Percentiles rank a stretch among this genome's conserved stretches.
Evolutionary conservation across 2,113 vertebrate genomes (phyloP).

Genomic region (Centrocercus urophasianus): DNA sequence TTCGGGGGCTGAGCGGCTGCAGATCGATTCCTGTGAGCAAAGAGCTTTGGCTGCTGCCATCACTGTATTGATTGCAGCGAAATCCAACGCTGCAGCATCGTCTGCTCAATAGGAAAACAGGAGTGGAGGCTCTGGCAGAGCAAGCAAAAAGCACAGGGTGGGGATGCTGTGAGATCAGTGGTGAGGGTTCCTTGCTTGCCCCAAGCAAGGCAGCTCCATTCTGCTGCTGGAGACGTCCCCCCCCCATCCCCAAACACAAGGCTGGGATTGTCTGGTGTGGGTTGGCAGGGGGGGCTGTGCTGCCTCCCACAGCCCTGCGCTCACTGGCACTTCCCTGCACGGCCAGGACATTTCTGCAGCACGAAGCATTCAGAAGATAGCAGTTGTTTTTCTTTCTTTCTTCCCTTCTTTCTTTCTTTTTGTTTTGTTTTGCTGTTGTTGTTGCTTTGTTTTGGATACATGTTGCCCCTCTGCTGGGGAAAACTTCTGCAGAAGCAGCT

Average conservation of each 20-base stretch:
- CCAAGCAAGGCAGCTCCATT: neutral
- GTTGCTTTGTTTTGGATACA: neutral
- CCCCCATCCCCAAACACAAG: neutral
- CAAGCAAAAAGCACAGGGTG: accelerated
- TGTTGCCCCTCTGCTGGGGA: neutral
- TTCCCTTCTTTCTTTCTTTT: neutral
- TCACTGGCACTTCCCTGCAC: neutral
- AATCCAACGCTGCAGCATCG: accelerated
- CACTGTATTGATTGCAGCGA: accelerated
- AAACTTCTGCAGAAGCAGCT: neutral
- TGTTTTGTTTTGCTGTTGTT: too few relatives aligned
- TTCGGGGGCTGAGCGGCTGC: neutral
- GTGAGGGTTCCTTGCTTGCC: neutral
- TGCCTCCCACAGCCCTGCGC: neutral
- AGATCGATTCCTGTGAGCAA: accelerated
- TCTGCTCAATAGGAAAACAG: accelerated
- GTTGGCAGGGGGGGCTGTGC: too few relatives aligned
- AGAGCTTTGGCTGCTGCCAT: accelerated
- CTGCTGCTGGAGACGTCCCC: neutral
- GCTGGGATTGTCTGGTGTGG: neutral
- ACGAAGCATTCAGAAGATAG: neutral
- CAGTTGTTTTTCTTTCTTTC: neutral
- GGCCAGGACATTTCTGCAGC: neutral
- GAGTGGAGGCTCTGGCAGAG: neutral
- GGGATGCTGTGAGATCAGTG: neutral